Conservation (phyloP, 2,797 vertebrate species). For the Choloepus didactylus region DNA sequence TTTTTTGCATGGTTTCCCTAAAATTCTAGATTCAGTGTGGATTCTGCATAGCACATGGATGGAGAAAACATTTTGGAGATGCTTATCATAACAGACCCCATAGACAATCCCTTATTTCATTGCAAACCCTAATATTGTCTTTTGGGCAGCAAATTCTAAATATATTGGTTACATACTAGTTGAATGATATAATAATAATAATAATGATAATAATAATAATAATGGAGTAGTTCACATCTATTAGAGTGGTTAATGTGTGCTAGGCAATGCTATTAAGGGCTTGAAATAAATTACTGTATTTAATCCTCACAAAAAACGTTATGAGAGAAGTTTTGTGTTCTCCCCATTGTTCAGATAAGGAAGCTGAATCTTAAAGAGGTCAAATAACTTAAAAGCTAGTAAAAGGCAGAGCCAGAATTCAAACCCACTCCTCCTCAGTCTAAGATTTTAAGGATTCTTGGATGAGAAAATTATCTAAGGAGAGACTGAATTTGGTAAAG, state of each 20-base stretch:
- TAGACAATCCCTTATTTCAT: background rate
- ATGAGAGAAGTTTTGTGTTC: background rate
- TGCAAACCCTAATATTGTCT: background rate
- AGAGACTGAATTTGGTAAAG: background rate
- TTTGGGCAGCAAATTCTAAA: slow-evolving; percentile 30
- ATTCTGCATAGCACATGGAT: fast-evolving
- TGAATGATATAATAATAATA: background rate
- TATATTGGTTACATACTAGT: background rate
- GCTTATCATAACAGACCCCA: background rate
- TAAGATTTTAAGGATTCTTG: background rate
- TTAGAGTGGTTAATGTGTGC: background rate
- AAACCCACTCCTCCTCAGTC: background rate
- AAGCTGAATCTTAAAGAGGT: background rate
- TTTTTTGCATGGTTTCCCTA: background rate
- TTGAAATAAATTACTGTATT: background rate
- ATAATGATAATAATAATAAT: background rate
- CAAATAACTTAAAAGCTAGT: background rate
- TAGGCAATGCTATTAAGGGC: background rate
- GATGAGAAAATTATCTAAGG: background rate
- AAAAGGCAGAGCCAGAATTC: background rate
- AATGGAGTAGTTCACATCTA: background rate
- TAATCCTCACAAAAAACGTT: background rate
- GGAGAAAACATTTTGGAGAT: background rate
- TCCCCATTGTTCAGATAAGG: background rate
- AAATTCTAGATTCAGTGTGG: background rate